Base-by-base conservation (phyloP, 2,888 invertebrate species). In the Suillia variegata region DNA sequence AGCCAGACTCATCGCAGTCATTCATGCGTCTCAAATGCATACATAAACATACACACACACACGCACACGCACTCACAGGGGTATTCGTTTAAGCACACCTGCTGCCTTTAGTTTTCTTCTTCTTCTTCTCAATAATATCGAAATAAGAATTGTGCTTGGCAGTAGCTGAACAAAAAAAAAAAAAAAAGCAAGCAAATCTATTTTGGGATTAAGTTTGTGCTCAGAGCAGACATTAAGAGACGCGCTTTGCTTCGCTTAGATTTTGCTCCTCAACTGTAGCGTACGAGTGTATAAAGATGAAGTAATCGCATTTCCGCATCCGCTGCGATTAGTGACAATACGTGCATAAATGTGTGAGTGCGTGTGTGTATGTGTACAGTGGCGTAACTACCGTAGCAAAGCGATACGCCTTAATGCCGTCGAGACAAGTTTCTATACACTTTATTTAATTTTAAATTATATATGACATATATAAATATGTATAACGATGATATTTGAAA, bases 271-370 rank as follows among this genome's bases (percentile, higher is more conserved):
- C n/a, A n/a, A n/a, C n/a, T n/a, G n/a, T n/a, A n/a, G n/a, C n/a
- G n/a, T n/a, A 45, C 31, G 34, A 2, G 33, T 15, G 42, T 48
- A 59, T 59, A n/a, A n/a, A n/a, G n/a, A 61, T 63, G 67, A 74
- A 38, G 68, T 74, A 74, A 74, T 74, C 73, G 70, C 68, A 75
- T 73, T 74, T 73, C 75, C 73, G 71, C 68, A 74, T 72, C 67
- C 72, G 66, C 66, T 69, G 73, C 71, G 73, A 73, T 75, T 73
- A 75, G 73, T 71, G 62, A n/a, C 12, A 31, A 13, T 20, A 49
- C 50, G 18, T 13, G 34, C 15, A 26, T 49, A 38, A 5, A 22
- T 55, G 59, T 60, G 48, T 56, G 53, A 58, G 17, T 47, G 24
- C 47, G n/a, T 12, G 38, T 70, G 72, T 62, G 61, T 50, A 56